Conservation (phyloP, 2,113 vertebrate genomes). For the Irena cyanogastra region DNA sequence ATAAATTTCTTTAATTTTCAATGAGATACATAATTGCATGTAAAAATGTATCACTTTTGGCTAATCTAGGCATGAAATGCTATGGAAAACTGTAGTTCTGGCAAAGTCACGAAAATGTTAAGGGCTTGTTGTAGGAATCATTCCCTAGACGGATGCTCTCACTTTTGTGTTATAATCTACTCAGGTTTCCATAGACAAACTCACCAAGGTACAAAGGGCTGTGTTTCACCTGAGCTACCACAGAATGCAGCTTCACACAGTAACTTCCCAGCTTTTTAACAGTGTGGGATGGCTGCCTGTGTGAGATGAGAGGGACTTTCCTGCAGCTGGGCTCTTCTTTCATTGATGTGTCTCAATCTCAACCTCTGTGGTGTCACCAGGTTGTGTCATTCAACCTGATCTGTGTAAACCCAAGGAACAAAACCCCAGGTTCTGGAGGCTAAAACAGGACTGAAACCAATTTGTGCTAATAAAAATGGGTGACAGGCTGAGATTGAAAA, state of each 20-base stretch:
- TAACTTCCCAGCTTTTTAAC: background rate
- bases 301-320: background rate
- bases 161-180: background rate
- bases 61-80: background rate
- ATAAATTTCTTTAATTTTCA: background rate
- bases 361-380: accelerated
- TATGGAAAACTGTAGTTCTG: background rate
- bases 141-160: background rate
- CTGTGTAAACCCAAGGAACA: background rate
- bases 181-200: background rate
- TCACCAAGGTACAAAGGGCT: background rate
- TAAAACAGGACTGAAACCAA: background rate
- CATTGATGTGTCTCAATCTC: background rate
- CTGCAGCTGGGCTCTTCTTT: background rate
- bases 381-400: background rate
- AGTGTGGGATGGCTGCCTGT: background rate
- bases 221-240: background rate
- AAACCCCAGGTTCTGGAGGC: background rate
- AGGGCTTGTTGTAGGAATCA: background rate
- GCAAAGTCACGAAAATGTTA: background rate
- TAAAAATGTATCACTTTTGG: background rate
- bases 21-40: background rate
- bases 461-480: background rate
- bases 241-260: background rate
- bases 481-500: background rate